These are phyloP conservation scores for Poecilia latipinna DNA, from an alignment of 2,113 vertebrate species.

Conservation along the genomic window DNA sequence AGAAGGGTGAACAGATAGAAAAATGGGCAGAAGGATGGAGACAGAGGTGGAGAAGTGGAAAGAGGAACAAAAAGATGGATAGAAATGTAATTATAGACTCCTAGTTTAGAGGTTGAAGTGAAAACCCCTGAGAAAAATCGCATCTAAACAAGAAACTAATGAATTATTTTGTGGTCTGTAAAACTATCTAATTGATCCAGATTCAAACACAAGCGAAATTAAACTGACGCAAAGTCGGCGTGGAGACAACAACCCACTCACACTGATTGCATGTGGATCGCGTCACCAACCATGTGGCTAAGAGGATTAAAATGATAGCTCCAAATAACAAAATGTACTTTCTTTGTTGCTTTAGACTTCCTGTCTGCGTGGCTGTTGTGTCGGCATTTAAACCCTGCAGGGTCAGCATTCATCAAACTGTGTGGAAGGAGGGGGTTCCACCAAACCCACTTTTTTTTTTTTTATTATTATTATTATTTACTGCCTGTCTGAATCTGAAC, in stretches of 20 bases:
- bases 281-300: slow-evolving; percentile 36
- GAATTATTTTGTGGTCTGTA: neutral
- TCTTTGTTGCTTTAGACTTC: neutral
- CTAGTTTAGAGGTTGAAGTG: neutral
- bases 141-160: neutral
- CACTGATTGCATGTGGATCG: slow-evolving; percentile 50
- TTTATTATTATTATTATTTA: slow-evolving; percentile 23
- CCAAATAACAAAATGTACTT: neutral
- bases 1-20: no score
- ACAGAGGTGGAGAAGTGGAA: neutral
- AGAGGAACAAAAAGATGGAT: neutral
- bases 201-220: neutral
- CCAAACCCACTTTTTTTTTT: neutral
- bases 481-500: slow-evolving; percentile 45
- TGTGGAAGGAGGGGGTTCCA: slow-evolving; percentile 29
- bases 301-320: slow-evolving; percentile 64
- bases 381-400: neutral
- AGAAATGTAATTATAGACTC: no score
- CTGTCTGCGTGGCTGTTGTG: neutral
- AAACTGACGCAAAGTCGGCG: neutral
- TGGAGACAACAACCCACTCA: slow-evolving; percentile 37
- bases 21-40: no score
- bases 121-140: neutral
- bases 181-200: neutral
- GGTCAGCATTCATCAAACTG: neutral